Evolutionary conservation across 2,797 vertebrate species (phyloP).

Genomic region (Scleropages formosus): DNA sequence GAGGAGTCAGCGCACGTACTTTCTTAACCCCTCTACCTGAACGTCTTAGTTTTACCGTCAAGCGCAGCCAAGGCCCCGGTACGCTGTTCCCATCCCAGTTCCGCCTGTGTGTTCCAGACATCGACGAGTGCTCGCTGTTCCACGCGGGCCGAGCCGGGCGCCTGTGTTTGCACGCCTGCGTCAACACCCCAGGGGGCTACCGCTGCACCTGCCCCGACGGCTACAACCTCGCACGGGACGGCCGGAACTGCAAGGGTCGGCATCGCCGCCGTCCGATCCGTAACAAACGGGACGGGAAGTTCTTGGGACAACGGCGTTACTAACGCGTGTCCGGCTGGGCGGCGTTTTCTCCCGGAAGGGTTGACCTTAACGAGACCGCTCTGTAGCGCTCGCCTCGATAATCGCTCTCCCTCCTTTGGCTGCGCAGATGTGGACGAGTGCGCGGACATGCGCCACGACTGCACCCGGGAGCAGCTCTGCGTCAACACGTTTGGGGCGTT

Average conservation of each 20-base stretch:
- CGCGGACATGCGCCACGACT: constrained; percentile 71
- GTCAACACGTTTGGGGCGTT: constrained; percentile 81
- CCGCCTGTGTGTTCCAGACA: constrained; percentile 60
- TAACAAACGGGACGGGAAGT: too few relatives aligned
- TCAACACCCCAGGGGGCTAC: constrained; percentile 84
- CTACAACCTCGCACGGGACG: constrained; percentile 70
- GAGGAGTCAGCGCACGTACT: too few relatives aligned
- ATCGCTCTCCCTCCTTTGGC: background rate
- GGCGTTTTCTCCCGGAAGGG: background rate
- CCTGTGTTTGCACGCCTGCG: constrained; percentile 77
- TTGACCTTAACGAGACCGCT: background rate
- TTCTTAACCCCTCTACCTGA: too few relatives aligned
- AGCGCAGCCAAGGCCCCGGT: too few relatives aligned
- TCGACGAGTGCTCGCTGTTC: constrained; percentile 86
- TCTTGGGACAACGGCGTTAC: too few relatives aligned
- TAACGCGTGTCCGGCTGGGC: background rate
- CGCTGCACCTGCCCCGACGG: constrained; percentile 78
- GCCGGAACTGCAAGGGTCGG: constrained; percentile 78
- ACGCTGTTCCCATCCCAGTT: too few relatives aligned
- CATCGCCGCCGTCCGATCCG: background rate
- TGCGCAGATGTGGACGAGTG: constrained; percentile 83
- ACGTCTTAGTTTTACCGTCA: too few relatives aligned
- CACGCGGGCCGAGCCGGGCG: constrained; percentile 70
- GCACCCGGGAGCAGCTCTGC: constrained; percentile 75
- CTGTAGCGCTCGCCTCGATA: background rate